Percentiles rank a stretch among this genome's conserved stretches.
Conservation (phyloP, 2,113 vertebrate species). For the Oreocharis arfaki region DNA sequence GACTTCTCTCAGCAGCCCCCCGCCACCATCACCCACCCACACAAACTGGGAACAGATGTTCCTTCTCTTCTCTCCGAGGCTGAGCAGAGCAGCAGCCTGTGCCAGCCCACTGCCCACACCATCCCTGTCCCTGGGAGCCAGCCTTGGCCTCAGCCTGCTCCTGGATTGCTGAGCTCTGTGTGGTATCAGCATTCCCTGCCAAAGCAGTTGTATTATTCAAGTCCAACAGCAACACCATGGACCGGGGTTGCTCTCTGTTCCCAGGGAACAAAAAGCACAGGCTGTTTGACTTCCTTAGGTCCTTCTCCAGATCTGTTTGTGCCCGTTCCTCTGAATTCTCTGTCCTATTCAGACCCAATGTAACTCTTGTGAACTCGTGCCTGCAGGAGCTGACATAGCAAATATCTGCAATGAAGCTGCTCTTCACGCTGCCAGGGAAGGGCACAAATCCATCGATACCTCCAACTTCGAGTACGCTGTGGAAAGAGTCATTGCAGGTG, state of each 20-base stretch:
- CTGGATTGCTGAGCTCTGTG: background rate
- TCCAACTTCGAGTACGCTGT: slow-evolving; percentile 93
- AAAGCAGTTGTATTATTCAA: background rate
- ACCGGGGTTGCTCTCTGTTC: background rate
- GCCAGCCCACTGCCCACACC: background rate
- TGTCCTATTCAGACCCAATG: background rate
- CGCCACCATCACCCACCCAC: background rate
- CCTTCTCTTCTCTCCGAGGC: background rate
- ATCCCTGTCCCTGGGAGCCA: background rate
- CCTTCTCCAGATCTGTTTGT: background rate
- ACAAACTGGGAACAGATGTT: slow-evolving; percentile 38
- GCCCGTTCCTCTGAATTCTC: background rate
- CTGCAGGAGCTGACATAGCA: slow-evolving; percentile 93
- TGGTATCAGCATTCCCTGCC: background rate
- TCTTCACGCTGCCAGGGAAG: slow-evolving; percentile 91
- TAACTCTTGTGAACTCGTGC: background rate
- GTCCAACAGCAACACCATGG: background rate
- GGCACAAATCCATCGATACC: slow-evolving; percentile 87
- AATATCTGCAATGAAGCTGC: slow-evolving; percentile 97
- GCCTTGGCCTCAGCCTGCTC: background rate
- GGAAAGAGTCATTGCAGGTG: slow-evolving; percentile 93
- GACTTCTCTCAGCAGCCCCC: slow-evolving; percentile 38
- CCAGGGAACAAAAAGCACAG: background rate
- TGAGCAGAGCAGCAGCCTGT: background rate
- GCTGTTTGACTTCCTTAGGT: background rate